Evolutionary conservation across 2,113 vertebrate species (phyloP).

Genomic region (Atlantisia rogersi): DNA sequence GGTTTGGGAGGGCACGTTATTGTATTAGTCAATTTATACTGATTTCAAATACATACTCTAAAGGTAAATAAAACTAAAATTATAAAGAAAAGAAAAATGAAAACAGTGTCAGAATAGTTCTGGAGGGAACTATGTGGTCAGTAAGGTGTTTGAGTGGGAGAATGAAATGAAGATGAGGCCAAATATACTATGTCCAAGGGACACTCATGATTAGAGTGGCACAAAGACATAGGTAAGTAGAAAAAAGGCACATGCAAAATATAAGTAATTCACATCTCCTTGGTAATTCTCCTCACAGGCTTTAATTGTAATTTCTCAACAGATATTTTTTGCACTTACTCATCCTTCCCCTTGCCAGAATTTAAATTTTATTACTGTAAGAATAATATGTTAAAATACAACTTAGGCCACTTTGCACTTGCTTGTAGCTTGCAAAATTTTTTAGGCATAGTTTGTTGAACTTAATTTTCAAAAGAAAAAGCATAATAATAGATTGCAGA

Average conservation of each 20-base stretch:
- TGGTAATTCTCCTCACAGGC: background rate
- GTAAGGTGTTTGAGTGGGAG: background rate
- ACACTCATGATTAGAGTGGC: background rate
- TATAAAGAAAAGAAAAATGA: background rate
- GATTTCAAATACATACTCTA: background rate
- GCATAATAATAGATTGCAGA: background rate
- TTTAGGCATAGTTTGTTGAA: background rate
- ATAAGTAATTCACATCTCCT: background rate
- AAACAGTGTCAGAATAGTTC: background rate
- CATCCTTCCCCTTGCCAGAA: background rate
- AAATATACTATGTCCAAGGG: background rate
- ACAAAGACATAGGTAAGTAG: background rate
- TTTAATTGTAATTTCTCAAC: background rate
- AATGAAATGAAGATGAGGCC: background rate
- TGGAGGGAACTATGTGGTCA: background rate
- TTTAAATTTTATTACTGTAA: background rate
- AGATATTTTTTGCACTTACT: background rate
- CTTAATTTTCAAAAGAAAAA: background rate
- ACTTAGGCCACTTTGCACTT: background rate
- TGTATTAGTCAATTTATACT: background rate
- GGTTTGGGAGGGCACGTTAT: background rate
- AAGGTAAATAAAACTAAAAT: background rate
- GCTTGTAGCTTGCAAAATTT: background rate
- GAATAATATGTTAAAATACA: background rate
- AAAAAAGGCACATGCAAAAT: background rate